Evolutionary conservation across 2,113 vertebrate species (phyloP).

Genomic region (Clarias magur): DNA sequence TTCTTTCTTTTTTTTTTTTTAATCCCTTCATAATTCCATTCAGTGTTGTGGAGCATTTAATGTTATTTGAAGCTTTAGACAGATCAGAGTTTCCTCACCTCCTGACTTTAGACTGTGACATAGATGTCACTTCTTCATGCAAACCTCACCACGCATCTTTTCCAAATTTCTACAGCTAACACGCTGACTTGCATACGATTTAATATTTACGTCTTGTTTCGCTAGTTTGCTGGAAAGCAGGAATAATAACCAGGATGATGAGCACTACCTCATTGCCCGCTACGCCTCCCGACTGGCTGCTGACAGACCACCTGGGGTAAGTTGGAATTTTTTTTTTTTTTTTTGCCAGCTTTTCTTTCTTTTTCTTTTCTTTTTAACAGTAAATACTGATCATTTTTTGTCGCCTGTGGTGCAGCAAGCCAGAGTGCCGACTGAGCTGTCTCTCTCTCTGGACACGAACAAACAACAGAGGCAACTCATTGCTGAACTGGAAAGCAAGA

Average conservation of each 20-base stretch:
- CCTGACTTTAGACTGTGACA: too few species aligned
- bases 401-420: slow-evolving; percentile 72
- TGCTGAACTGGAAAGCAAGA: slow-evolving; percentile 97
- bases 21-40: neutral
- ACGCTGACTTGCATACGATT: neutral
- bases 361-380: neutral
- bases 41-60: neutral
- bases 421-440: slow-evolving; percentile 85
- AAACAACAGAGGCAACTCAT: slow-evolving; percentile 97
- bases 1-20: neutral
- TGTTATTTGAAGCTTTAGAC: neutral
- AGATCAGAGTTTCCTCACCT: neutral
- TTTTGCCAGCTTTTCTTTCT: too few species aligned
- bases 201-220: slow-evolving; percentile 25
- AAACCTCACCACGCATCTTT: neutral
- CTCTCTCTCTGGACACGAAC: slow-evolving; percentile 92
- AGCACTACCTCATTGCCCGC: slow-evolving; percentile 95
- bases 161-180: neutral
- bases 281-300: slow-evolving; percentile 96
- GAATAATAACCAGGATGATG: slow-evolving; percentile 91
- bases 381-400: neutral
- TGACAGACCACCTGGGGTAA: slow-evolving; percentile 87
- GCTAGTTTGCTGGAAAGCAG: slow-evolving; percentile 88
- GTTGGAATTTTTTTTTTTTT: slow-evolving; percentile 55
- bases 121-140: neutral